Base-by-base conservation (phyloP, 2,797 vertebrate species). In the Sparus aurata region DNA sequence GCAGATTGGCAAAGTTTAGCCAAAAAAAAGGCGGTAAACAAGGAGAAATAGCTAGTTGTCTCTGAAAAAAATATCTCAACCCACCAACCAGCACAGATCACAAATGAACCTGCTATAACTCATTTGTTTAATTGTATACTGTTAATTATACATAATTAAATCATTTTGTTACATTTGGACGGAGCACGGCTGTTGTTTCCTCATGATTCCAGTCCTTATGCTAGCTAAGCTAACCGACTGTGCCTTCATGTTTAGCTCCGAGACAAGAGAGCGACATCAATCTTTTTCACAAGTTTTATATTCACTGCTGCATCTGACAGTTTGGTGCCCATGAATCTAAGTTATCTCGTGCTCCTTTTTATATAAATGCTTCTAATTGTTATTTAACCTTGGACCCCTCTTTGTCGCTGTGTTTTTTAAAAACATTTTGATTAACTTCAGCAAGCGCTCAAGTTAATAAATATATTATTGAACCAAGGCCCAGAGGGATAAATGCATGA, bases 1-100 rank as follows among this genome's bases (percentile, higher is more conserved):
- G 30, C 30, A 34, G 30, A 22, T 64, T 64, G 47, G 45, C 17
- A 34, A 65, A 73, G 52, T 41, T 41, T 71, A 61, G 46, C 53
- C n/a, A n/a, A 34, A 34, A 23, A 34, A 12, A 30, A 54, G 6
- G 20, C 11, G 47, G 45, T 2, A 27, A 27, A 27, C 27, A 4
- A 27, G 4, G 27, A 27, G 27, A 27, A 27, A 27, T 27, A 34
- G 34, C 34, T 34, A 34, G 34, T 34, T 0, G 34, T 34, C 30
- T 9, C 34, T 34, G 6, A 34, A 34, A 34, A 30, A 34, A 34
- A 30, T 34, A 34, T 30, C 30, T 6, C 34, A 34, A 34, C 7
- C 7, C 6, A 34, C 6, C 6, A 34, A 34, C 1, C 6, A 34
- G 30, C 30, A 34, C 30, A 34, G 30, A n/a, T 34, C 1, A 34